A percentile compares a stretch with the other conserved stretches of the same genome.
These are phyloP conservation scores for Tribolium castaneum DNA, from an alignment of 1,140 invertebrate species.

Conservation along the genomic window DNA sequence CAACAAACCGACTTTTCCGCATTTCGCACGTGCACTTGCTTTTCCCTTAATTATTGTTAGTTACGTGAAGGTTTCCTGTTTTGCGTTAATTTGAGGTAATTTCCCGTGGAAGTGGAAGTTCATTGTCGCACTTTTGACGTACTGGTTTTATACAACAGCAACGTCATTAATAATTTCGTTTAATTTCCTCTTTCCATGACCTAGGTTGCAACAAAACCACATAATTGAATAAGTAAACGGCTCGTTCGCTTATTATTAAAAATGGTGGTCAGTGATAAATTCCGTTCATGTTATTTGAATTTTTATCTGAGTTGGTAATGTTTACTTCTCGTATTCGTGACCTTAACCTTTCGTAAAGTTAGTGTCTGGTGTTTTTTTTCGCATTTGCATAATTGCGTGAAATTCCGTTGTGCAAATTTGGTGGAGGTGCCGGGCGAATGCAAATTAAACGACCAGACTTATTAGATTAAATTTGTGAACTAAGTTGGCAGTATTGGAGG, in stretches of 20 bases:
- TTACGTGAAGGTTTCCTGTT: neutral
- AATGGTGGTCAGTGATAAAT: neutral
- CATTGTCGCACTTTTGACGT: neutral
- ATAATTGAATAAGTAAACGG: neutral
- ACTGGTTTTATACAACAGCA: too few relatives aligned
- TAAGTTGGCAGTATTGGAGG: neutral
- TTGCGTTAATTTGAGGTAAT: neutral
- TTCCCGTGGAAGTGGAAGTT: neutral
- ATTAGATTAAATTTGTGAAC: neutral
- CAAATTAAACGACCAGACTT: neutral
- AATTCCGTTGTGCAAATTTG: neutral
- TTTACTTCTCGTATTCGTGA: neutral
- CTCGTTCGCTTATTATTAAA: neutral
- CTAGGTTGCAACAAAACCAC: neutral
- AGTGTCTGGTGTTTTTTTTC: neutral
- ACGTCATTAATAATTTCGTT: neutral
- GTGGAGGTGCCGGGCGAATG: neutral
- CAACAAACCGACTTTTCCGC: too few relatives aligned
- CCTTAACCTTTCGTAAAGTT: neutral
- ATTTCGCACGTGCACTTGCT: too few relatives aligned
- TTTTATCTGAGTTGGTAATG: neutral
- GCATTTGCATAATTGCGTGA: neutral
- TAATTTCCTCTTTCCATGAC: neutral
- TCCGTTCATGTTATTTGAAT: neutral
- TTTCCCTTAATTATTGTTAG: neutral